Base-by-base conservation (phyloP, 2,113 vertebrate species). In the Clarias gariepinus region DNA sequence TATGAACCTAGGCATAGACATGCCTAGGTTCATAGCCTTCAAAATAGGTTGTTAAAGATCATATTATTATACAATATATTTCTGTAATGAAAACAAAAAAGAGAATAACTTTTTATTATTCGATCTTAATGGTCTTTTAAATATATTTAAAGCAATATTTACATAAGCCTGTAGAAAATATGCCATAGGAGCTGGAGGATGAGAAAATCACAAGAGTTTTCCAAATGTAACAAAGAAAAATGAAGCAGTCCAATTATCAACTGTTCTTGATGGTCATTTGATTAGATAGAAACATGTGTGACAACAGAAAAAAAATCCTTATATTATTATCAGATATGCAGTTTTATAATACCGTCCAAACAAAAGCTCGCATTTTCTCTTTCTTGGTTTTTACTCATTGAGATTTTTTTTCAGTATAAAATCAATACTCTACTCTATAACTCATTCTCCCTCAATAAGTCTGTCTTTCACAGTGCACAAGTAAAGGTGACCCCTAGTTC, bases 361-460 rank as follows among this genome's bases (percentile, higher is more conserved):
- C 80, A 79, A 83, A 68, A 80, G 47, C 82, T 60, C 47, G 61
- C 25, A 47, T 21, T 77, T 57, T 78, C 83, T 74, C 87, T 52
- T 83, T 89, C 71, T 83, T 61, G 82, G 68, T 66, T 90, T 79
- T 80, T 41, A 87, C 82, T 89, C 85, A 92, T 89, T 88, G 90
- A 91, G 90, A 92, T 47, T 7, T 47, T 47, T 92, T 92, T 76
- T 52, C 88, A 53, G 53, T 52, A 82, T 83, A 89, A 86, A 91
- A 92, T 93, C 92, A 87, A 92, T 91, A 91, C 91, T 91, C 86
- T 92, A 92, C 92, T 93, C 90, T 90, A 91, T 90, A 87, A 82
- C 86, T 83, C 63, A 85, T 84, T 86, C 81, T 87, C 83, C 73
- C 84, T 80, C 86, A 89, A 91, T 89, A 90, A 87, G 89, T 89